Conservation (phyloP, 2,888 invertebrate genomes). For the Ditula angustiorana region DNA sequence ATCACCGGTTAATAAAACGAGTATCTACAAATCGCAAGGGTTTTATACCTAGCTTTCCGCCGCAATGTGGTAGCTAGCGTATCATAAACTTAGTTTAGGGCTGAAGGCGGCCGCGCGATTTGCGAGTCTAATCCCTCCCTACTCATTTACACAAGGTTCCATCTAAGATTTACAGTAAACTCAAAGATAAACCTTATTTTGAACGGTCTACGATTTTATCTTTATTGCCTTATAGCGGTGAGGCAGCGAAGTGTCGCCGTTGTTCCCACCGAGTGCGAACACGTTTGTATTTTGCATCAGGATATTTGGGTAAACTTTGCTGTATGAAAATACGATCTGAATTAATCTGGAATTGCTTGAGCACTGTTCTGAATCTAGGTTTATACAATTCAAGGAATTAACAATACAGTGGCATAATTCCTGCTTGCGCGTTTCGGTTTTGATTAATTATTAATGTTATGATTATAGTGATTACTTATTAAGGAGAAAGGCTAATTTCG, state of each 20-base stretch:
- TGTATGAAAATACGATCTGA: not conserved
- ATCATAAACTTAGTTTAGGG: conserved; percentile 10
- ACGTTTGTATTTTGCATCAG: conserved; percentile 6
- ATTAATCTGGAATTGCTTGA: not conserved
- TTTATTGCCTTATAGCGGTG: not conserved
- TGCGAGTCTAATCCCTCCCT: conserved; percentile 2
- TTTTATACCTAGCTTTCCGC: not conserved
- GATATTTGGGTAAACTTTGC: conserved; percentile 2
- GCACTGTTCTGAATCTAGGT: not conserved
- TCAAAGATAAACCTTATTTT: not conserved
- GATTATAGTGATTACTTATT: too few species aligned
- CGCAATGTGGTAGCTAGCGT: not conserved
- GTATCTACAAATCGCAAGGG: not conserved
- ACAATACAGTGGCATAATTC: too few species aligned
- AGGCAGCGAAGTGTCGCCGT: not conserved
- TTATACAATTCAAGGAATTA: too few species aligned
- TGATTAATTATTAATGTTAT: too few species aligned
- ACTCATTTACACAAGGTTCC: not conserved
- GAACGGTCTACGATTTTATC: not conserved
- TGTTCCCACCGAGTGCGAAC: not conserved
- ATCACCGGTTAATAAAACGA: not conserved
- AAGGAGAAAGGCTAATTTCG: too few species aligned
- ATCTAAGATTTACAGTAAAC: not conserved
- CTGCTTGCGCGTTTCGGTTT: too few species aligned
- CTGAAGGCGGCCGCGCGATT: conserved; percentile 4